phyloP scores from a whole-genome alignment of 1,140 invertebrate genomes.

The Mercenaria mercenaria region DNA sequence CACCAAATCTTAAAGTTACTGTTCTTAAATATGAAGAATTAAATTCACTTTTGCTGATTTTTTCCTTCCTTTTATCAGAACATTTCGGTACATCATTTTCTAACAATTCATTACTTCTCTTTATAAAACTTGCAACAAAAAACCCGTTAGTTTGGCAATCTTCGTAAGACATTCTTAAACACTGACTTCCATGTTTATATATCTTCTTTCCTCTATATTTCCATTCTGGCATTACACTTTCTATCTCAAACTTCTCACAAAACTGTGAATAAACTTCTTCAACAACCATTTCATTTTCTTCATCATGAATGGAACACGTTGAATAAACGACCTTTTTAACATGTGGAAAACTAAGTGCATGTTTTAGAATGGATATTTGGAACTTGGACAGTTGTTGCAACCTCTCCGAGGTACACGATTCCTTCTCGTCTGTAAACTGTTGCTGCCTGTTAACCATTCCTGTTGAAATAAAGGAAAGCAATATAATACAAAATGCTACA shows the following conservation, averaged over 20 bases:
- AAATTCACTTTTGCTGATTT: too few relatives aligned
- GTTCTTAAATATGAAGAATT: neutral
- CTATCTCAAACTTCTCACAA: conserved; percentile 72
- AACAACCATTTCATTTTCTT: conserved; percentile 97
- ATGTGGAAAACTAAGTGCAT: conserved; percentile 94
- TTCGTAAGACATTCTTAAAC: conserved; percentile 92
- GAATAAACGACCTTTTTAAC: conserved; percentile 96
- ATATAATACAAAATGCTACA: neutral
- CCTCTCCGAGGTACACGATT: conserved; percentile 70
- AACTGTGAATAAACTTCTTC: conserved; percentile 86
- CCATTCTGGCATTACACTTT: conserved; percentile 79
- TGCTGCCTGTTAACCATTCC: conserved; percentile 87
- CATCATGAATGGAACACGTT: conserved; percentile 95
- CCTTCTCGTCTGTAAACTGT: conserved; percentile 72
- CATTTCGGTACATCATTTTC: neutral
- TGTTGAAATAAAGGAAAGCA: conserved; percentile 73
- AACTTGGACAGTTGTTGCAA: conserved; percentile 89
- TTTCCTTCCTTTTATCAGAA: neutral
- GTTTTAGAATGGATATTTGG: conserved; percentile 94
- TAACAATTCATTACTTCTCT: conserved; percentile 21
- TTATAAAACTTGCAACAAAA: conserved; percentile 95
- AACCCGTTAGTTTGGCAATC: conserved; percentile 96
- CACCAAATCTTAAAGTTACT: too few relatives aligned
- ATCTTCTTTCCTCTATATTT: conserved; percentile 80
- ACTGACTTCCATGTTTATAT: conserved; percentile 86